Evolutionary conservation across 2,888 invertebrate species (phyloP).

Genomic region (Nephrotoma appendiculata): DNA sequence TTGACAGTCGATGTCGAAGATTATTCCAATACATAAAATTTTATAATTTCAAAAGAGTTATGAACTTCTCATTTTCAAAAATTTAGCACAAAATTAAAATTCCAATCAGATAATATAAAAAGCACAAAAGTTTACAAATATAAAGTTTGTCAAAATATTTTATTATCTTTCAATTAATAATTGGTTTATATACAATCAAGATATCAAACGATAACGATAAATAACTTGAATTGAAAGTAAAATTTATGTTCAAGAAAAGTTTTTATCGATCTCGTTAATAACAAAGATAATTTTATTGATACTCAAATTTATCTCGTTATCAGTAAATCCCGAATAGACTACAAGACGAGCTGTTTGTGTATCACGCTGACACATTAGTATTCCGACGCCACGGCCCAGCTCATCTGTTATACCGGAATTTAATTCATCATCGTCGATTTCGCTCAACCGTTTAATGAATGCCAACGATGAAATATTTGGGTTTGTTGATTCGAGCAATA

Average conservation of each 20-base stretch:
- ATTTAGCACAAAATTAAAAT: too few relatives aligned
- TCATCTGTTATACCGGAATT: conserved; percentile 35
- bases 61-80: background rate
- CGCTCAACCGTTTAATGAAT: conserved; percentile 38
- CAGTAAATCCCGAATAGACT: conserved; percentile 53
- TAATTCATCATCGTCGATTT: conserved; percentile 33
- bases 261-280: conserved; percentile 42
- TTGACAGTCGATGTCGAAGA: too few relatives aligned
- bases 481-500: conserved; percentile 46
- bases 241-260: background rate
- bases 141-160: too few relatives aligned
- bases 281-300: conserved; percentile 57
- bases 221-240: too few relatives aligned
- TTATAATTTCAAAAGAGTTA: too few relatives aligned
- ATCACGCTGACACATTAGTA: conserved; percentile 46
- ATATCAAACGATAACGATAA: too few relatives aligned
- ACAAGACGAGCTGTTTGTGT: conserved; percentile 49
- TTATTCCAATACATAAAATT: too few relatives aligned
- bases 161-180: too few relatives aligned
- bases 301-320: conserved; percentile 48
- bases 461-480: conserved; percentile 38
- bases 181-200: too few relatives aligned
- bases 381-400: conserved; percentile 31
- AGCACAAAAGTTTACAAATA: too few relatives aligned
- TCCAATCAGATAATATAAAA: too few relatives aligned